Evolutionary conservation across 1,140 invertebrate genomes (phyloP), one percentile per base, ranked within the genome.

Genomic region (Drosophila pectinifera): DNA sequence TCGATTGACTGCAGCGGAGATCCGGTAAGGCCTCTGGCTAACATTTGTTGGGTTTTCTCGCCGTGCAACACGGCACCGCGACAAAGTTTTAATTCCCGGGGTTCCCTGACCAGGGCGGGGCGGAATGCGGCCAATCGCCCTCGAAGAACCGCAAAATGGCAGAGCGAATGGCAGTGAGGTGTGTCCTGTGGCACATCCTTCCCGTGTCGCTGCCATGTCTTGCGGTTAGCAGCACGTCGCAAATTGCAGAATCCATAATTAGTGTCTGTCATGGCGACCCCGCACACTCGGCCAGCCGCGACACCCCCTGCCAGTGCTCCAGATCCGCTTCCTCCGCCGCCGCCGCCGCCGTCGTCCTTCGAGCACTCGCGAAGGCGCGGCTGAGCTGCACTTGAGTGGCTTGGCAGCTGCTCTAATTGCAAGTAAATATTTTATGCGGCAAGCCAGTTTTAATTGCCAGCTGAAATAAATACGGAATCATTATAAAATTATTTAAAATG

Each of bases 161-260:
- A 77, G 55, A 42, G 75, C 45, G 70, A 65, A 57, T 57, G 72
- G 54, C 73, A 49, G 55, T 61, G 73, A 84, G 80, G 76, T 84
- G 65, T 76, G 76, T 83, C 80, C 63, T 83, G 79, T 68, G 73
- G 79, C 62, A 57, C 48, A 65, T 73, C 69, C 73, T 73, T 56
- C 55, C 45, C 49, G 61, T 48, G 38, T 79, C 48, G 51, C 65
- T 54, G 57, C 48, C 65, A 59, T 79, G 75, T 69, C 80, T 76
- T 88, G 83, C 48, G 83, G 83, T 89, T 86, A 73, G 65, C 83
- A 77, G 67, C 79, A 88, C 81, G 79, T 81, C 76, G 76, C 83
- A 88, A 88, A 88, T 89, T 88, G 72, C 86, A 80, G 65, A 88
- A 88, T 89, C 83, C 84, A 88, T 88, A 88, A 88, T 88, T 88